A percentile compares a stretch with the other conserved stretches of the same genome.
phyloP scores from a whole-genome alignment of 2,888 invertebrate genomes.

The Andrena bicolor region DNA sequence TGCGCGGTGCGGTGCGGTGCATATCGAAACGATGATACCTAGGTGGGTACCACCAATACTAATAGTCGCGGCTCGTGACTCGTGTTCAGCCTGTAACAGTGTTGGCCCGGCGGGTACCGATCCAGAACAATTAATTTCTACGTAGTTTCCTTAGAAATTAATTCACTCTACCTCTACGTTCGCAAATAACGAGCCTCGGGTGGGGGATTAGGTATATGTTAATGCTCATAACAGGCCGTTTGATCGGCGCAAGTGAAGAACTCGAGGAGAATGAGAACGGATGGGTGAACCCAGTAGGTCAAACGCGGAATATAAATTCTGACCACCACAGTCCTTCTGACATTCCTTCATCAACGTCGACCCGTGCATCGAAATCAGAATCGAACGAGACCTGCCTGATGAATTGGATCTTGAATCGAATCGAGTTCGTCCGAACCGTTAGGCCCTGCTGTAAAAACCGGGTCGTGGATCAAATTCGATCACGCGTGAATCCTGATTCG shows the following conservation, averaged over 20 bases:
- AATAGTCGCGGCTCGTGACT: neutral
- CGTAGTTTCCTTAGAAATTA: too few species aligned
- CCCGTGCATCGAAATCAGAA: slow-evolving; percentile 43
- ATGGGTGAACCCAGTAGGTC: slow-evolving; percentile 12
- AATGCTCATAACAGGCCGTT: too few species aligned
- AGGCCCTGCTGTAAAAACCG: slow-evolving; percentile 44
- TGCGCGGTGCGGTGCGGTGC: neutral
- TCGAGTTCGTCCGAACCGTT: slow-evolving; percentile 58
- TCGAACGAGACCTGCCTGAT: slow-evolving; percentile 15
- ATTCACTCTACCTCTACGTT: too few species aligned
- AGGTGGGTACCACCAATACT: too few species aligned
- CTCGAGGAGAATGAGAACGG: slow-evolving; percentile 6
- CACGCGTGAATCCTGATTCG: neutral
- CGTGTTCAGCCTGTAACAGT: neutral
- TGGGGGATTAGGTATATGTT: neutral
- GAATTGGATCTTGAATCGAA: slow-evolving; percentile 21
- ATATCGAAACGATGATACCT: slow-evolving; percentile 11
- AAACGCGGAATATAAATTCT: slow-evolving; percentile 48
- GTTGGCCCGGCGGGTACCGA: too few species aligned
- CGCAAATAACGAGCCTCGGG: too few species aligned
- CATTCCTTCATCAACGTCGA: slow-evolving; percentile 33
- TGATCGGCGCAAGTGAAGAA: neutral
- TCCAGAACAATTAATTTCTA: too few species aligned
- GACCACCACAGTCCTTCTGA: slow-evolving; percentile 12
- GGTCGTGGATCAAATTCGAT: slow-evolving; percentile 16